These are phyloP conservation scores for Mongoloraphidia duomilia DNA, from an alignment of 2,888 invertebrate species.

Conservation along the genomic window DNA sequence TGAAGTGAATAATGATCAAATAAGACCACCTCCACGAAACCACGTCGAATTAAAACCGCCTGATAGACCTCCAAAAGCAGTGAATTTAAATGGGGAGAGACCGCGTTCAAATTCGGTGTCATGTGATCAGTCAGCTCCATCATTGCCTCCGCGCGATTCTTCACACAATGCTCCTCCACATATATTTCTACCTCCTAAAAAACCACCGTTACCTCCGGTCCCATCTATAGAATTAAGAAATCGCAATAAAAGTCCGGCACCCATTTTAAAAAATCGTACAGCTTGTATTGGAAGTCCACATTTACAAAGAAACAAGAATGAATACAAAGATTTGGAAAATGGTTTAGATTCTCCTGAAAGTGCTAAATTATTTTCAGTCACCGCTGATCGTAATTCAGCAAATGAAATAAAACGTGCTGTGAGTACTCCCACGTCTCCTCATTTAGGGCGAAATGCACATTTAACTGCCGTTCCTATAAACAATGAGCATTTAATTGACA, in stretches of 20 bases:
- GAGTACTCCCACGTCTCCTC: constrained; percentile 30
- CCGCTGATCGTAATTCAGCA: not conserved
- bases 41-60: constrained; percentile 46
- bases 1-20: constrained; percentile 29
- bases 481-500: no score
- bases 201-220: constrained; percentile 57
- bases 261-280: constrained; percentile 35
- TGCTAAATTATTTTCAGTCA: not conserved
- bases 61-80: constrained; percentile 51
- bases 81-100: constrained; percentile 35
- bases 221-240: constrained; percentile 46
- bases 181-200: constrained; percentile 47
- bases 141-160: constrained; percentile 38
- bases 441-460: constrained; percentile 19
- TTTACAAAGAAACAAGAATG: constrained; percentile 42
- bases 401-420: constrained; percentile 19
- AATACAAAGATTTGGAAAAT: constrained; percentile 42
- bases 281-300: constrained; percentile 50
- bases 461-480: constrained; percentile 1
- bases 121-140: constrained; percentile 31
- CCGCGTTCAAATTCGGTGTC: constrained; percentile 43
- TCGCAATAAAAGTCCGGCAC: constrained; percentile 30
- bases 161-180: constrained; percentile 33
- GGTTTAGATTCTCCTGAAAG: constrained; percentile 16
- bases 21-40: constrained; percentile 49